phyloP scores from a whole-genome alignment of 2,797 vertebrate genomes.

The Euphonia xanthogaster region DNA sequence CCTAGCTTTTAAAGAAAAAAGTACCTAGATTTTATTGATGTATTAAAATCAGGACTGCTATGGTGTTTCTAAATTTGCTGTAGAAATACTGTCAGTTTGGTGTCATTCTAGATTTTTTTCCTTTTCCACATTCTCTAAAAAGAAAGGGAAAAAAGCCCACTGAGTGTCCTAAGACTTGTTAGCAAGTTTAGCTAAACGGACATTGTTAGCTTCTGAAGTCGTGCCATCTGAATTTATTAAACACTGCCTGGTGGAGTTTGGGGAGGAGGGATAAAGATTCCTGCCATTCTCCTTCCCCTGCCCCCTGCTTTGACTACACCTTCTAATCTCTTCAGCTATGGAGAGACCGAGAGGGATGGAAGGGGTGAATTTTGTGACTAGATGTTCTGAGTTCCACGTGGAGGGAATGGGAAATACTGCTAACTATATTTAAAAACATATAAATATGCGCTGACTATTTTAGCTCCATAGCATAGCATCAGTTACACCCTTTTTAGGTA shows the following conservation, averaged over 20 bases:
- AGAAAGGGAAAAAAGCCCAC: not conserved
- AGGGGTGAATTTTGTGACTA: not conserved
- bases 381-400: constrained; percentile 25
- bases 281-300: constrained; percentile 59
- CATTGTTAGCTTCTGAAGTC: not conserved
- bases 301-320: constrained; percentile 64
- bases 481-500: constrained; percentile 51
- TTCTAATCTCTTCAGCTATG: constrained; percentile 71
- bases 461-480: constrained; percentile 55
- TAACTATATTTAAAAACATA: constrained; percentile 57
- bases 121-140: not conserved
- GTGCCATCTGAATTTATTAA: not conserved
- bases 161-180: not conserved
- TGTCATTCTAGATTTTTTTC: not conserved
- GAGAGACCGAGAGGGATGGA: not conserved
- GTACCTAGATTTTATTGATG: not conserved
- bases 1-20: constrained; percentile 30
- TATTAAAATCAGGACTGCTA: constrained; percentile 9
- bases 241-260: constrained; percentile 21
- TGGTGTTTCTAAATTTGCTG: not conserved
- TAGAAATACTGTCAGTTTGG: not conserved
- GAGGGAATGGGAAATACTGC: constrained; percentile 37
- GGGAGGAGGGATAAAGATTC: constrained; percentile 66
- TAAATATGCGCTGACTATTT: constrained; percentile 56
- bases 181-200: not conserved